These are phyloP conservation scores for Festucalex cinctus DNA, from an alignment of 2,113 vertebrate species.

Conservation along the genomic window DNA sequence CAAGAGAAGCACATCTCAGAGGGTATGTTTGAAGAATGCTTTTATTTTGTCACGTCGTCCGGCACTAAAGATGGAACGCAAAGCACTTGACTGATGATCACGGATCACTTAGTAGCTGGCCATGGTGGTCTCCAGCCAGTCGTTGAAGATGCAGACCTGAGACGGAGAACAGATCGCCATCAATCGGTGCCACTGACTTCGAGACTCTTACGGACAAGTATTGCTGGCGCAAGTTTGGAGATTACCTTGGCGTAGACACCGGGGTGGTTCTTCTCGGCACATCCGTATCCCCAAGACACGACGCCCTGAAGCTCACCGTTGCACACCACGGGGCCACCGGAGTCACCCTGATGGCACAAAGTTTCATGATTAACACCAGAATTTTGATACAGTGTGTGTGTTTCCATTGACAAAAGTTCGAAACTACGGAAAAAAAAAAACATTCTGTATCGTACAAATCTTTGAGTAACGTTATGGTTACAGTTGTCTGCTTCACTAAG, in stretches of 20 bases:
- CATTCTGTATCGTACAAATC: no score
- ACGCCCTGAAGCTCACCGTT: constrained; percentile 74
- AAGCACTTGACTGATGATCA: constrained; percentile 12
- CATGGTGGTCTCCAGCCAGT: constrained; percentile 62
- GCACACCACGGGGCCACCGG: constrained; percentile 80
- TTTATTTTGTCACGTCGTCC: constrained; percentile 36
- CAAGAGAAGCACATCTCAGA: background rate
- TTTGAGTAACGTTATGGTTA: no score
- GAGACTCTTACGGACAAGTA: background rate
- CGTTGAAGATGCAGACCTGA: constrained; percentile 61
- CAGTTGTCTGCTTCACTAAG: no score
- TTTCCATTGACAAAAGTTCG: background rate
- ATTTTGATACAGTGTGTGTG: background rate
- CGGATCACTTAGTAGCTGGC: constrained; percentile 48
- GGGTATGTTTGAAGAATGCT: constrained; percentile 7
- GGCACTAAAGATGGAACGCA: constrained; percentile 19
- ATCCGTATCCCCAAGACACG: constrained; percentile 78
- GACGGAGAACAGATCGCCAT: background rate
- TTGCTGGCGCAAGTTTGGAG: background rate
- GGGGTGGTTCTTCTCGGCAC: constrained; percentile 65
- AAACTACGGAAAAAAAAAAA: no score
- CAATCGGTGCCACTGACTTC: background rate
- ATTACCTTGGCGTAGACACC: constrained; percentile 79
- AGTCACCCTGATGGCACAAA: constrained; percentile 73
- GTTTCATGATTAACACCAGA: background rate